Evolutionary conservation across 1,140 invertebrate genomes (phyloP), one percentile per base, ranked within the genome.

Genomic region (Apis dorsata): DNA sequence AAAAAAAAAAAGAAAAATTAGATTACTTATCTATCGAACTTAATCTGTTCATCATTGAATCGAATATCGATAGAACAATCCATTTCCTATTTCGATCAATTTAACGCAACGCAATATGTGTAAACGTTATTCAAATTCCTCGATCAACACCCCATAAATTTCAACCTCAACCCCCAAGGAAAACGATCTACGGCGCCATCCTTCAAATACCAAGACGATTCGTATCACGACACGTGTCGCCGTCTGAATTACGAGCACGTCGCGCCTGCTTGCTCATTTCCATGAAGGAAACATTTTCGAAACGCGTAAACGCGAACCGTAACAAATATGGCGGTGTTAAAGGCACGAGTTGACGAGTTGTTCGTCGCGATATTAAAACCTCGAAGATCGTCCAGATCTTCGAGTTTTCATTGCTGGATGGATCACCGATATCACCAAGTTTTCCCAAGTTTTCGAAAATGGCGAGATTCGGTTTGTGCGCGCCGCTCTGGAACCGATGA

Each of bases 361-460:
- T 44, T 73, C 19, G 2, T 5, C 15, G 17, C n/a, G 74, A 63
- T 1, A 5, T 17, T 62, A 66, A 68, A 60, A 68, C 44, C 59
- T 19, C 24, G 60, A n/a, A 9, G 24, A 4, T 2, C 7, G 4
- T 1, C 28, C 53, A 59, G 68, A 62, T 49, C 51, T 8, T 8
- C 24, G 49, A 55, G n/a, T 34, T 53, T 51, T 34, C 55, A 24
- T 55, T 28, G 57, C 51, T 1, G 34, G 44, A 11, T 28, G 53
- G 53, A 19, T 44, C 53, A 55, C 55, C 62, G 59, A n/a, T 51
- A 65, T 66, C 65, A 17, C 21, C 17, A 79, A 74, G 73, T 81
- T 78, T n/a, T 17, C 65, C 15, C 77, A 75, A 86, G 44, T 79
- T 86, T 86, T 79, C 57, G 9, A 57, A 24, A 12, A 19, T 21